phyloP scores from a whole-genome alignment of 1,140 invertebrate species.

The Drosophila tani region DNA sequence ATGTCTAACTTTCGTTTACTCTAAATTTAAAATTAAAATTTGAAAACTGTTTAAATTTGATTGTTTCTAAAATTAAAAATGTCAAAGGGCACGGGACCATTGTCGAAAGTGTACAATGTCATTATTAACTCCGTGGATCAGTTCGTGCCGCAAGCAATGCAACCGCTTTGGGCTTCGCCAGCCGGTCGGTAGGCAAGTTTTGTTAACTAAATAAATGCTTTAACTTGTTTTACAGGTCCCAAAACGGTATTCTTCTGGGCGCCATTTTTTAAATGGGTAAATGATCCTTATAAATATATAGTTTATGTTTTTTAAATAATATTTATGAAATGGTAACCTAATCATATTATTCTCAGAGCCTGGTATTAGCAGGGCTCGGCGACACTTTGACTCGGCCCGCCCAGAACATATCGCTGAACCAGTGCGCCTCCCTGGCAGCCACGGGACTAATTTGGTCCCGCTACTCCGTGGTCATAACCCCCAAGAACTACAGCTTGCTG shows the following conservation, averaged over 20 bases:
- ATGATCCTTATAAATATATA: background rate
- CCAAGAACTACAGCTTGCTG: conserved; percentile 63
- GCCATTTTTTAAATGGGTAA: conserved; percentile 63
- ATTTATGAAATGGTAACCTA: background rate
- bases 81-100: conserved; percentile 46
- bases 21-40: background rate
- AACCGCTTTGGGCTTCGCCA: conserved; percentile 61
- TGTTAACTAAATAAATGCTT: background rate
- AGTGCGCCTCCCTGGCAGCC: conserved; percentile 27
- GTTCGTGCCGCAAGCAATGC: conserved; percentile 33
- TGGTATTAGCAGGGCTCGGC: conserved; percentile 60
- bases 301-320: background rate
- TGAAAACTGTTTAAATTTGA: conserved; percentile 1
- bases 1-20: background rate
- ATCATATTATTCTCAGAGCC: conserved; percentile 5
- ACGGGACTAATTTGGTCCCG: conserved; percentile 64
- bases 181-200: conserved; percentile 22
- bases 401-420: conserved; percentile 54
- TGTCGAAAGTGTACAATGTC: conserved; percentile 52
- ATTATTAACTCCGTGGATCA: conserved; percentile 33
- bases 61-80: background rate
- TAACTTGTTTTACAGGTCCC: conserved; percentile 35
- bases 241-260: conserved; percentile 70
- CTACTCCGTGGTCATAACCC: conserved; percentile 62
- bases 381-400: conserved; percentile 55